Conservation (phyloP, 2,888 invertebrate genomes). For the Taenaris catops region DNA sequence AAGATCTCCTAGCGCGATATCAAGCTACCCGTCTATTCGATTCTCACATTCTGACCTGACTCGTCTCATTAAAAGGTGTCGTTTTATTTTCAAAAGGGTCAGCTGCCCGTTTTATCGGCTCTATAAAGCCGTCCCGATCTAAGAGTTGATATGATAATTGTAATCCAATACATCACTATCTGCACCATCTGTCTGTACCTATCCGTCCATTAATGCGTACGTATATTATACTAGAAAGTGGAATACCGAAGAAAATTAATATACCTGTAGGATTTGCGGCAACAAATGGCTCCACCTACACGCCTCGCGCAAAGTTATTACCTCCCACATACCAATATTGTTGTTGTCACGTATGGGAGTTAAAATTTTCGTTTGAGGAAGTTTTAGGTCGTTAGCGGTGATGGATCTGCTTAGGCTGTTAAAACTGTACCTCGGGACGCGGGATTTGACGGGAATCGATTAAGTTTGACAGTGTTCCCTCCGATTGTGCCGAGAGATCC, state of each 20-base stretch:
- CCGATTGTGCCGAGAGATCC: slow-evolving; percentile 53
- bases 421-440: slow-evolving; percentile 42
- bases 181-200: slow-evolving; percentile 42
- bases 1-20: slow-evolving; percentile 48
- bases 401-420: slow-evolving; percentile 31
- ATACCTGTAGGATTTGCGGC: slow-evolving; percentile 26
- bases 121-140: slow-evolving; percentile 58
- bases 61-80: slow-evolving; percentile 63
- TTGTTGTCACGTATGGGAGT: slow-evolving; percentile 15
- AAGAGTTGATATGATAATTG: slow-evolving; percentile 64
- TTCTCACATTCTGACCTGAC: slow-evolving; percentile 51
- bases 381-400: slow-evolving; percentile 20
- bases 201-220: slow-evolving; percentile 30
- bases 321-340: slow-evolving; percentile 19
- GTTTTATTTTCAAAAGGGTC: slow-evolving; percentile 52
- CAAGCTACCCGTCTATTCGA: slow-evolving; percentile 37
- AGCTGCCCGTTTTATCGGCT: slow-evolving; percentile 61
- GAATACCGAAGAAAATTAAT: slow-evolving; percentile 33
- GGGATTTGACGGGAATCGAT: slow-evolving; percentile 61
- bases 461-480: slow-evolving; percentile 64
- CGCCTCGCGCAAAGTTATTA: slow-evolving; percentile 30
- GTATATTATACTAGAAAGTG: slow-evolving; percentile 20
- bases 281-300: slow-evolving; percentile 39
- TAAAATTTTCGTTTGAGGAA: slow-evolving; percentile 16
- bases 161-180: slow-evolving; percentile 64